Percentiles rank a stretch among this genome's conserved stretches.
Evolutionary conservation across 2,797 vertebrate species (phyloP).

Genomic region (Ciconia nigra): DNA sequence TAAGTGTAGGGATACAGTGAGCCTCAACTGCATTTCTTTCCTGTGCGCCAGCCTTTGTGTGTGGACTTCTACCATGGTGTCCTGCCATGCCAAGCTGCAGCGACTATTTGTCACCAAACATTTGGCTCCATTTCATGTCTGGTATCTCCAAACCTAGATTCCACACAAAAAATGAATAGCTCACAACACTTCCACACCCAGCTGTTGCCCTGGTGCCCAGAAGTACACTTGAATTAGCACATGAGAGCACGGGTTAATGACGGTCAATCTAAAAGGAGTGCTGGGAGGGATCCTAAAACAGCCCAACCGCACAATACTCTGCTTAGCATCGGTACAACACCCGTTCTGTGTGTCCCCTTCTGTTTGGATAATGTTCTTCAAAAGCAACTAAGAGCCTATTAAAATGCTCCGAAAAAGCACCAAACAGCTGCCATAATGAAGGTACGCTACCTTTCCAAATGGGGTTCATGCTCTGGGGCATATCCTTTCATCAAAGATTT

Average conservation of each 20-base stretch:
- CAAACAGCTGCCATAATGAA: not conserved
- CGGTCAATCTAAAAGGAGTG: not conserved
- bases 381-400: not conserved
- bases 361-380: not conserved
- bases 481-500: not conserved
- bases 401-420: not conserved
- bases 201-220: not conserved
- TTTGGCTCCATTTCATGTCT: not conserved
- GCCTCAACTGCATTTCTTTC: not conserved
- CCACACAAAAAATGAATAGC: not conserved
- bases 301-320: not conserved
- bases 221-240: not conserved
- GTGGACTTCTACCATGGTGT: not conserved
- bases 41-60: rapidly evolving
- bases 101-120: not conserved
- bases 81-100: not conserved
- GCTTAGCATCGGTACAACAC: not conserved
- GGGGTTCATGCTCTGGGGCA: not conserved
- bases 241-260: not conserved
- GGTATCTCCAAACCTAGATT: not conserved
- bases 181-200: not conserved
- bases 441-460: not conserved
- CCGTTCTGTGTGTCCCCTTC: not conserved
- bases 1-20: not conserved
- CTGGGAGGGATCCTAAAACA: not conserved